Evolutionary conservation across 2,888 invertebrate genomes (phyloP).

Genomic region (Yponomeuta cagnagella): DNA sequence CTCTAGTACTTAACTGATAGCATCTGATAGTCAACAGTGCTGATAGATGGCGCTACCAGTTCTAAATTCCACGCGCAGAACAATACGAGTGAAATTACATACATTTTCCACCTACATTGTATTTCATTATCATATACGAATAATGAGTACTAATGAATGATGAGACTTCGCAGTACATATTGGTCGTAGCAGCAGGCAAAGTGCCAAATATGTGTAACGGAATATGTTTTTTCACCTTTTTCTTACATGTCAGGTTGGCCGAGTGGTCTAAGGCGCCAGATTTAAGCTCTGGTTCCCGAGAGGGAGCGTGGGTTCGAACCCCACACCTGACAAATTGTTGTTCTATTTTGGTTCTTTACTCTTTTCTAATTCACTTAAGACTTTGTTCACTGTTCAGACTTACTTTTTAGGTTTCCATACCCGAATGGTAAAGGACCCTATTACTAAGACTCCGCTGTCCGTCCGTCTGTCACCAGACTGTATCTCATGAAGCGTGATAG

Average conservation of each 20-base stretch:
- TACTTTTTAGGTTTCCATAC: too few species aligned
- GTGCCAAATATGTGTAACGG: conserved; percentile 13
- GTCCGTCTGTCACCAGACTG: too few species aligned
- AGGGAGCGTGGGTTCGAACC: conserved; percentile 91
- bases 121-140: background rate
- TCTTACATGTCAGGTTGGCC: conserved; percentile 80
- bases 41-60: conserved; percentile 4
- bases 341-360: background rate
- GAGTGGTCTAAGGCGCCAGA: conserved; percentile 90
- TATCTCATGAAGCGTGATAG: too few species aligned
- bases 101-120: background rate
- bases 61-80: background rate
- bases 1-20: background rate
- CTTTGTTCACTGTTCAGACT: too few species aligned
- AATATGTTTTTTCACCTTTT: conserved; percentile 20
- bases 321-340: conserved; percentile 79
- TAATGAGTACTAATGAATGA: background rate
- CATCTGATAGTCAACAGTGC: background rate
- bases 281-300: conserved; percentile 88
- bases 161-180: background rate
- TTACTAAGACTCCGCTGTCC: too few species aligned
- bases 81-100: background rate
- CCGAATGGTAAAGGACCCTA: too few species aligned
- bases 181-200: conserved; percentile 8
- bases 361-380: too few species aligned